phyloP scores from a whole-genome alignment of 2,888 invertebrate genomes.

The Patella depressa region DNA sequence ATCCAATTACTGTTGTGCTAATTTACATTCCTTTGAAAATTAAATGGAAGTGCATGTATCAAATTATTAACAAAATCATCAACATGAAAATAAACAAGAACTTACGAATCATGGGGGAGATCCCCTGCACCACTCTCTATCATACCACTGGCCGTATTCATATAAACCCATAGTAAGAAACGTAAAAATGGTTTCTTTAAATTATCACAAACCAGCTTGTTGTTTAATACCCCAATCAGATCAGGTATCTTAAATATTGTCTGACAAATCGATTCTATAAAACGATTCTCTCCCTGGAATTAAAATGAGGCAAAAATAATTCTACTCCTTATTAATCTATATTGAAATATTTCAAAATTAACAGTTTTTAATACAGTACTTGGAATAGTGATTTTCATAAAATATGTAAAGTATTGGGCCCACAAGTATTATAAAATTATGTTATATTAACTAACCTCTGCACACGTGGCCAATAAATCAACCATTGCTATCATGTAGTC shows the following conservation, averaged over 20 bases:
- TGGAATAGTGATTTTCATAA: neutral
- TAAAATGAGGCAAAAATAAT: neutral
- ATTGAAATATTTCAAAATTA: neutral
- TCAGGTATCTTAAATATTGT: constrained; percentile 69
- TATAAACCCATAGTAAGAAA: constrained; percentile 69
- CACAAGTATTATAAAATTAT: neutral
- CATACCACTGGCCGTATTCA: constrained; percentile 69
- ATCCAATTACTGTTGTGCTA: too few species aligned
- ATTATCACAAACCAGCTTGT: constrained; percentile 58
- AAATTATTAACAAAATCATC: too few species aligned
- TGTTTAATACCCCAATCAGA: constrained; percentile 64
- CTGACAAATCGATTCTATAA: constrained; percentile 71
- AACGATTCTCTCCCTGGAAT: constrained; percentile 69
- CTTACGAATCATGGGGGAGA: constrained; percentile 64
- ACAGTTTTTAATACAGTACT: neutral
- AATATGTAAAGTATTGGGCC: neutral
- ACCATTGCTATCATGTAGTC: constrained; percentile 64
- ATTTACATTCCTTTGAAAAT: too few species aligned
- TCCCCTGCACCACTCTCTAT: constrained; percentile 69
- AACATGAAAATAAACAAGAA: constrained; percentile 9
- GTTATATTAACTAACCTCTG: constrained; percentile 56
- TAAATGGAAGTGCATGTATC: too few species aligned
- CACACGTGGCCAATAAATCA: constrained; percentile 69
- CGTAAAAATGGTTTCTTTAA: constrained; percentile 66
- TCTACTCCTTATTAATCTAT: too few species aligned